A percentile compares a stretch with the other conserved stretches of the same genome.
These are phyloP conservation scores for Drosophila melanocephala DNA, from an alignment of 2,888 invertebrate species.

Conservation along the genomic window DNA sequence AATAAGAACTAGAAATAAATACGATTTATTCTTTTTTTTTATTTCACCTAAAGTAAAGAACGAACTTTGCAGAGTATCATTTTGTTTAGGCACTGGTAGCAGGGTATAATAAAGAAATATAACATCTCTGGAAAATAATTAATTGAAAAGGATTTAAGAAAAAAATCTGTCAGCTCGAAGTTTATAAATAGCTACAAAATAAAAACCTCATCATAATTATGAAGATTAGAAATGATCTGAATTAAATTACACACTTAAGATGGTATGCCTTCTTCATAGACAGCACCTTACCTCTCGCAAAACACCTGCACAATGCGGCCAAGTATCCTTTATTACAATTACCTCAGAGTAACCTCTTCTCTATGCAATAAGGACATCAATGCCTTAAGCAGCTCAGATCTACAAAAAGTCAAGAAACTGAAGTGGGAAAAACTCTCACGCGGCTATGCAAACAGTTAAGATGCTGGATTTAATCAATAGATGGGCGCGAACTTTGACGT, in stretches of 20 bases:
- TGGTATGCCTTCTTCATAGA: not conserved
- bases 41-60: not conserved
- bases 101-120: not conserved
- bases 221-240: constrained; percentile 8
- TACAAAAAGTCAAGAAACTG: constrained; percentile 44
- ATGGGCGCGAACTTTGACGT: constrained; percentile 65
- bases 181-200: not conserved
- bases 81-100: not conserved
- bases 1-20: not conserved
- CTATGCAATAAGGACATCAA: constrained; percentile 48
- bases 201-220: not conserved
- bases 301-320: constrained; percentile 22
- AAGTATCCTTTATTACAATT: not conserved
- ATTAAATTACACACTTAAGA: constrained; percentile 15
- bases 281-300: not conserved
- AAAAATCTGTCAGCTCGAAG: not conserved
- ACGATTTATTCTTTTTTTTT: not conserved
- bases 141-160: not conserved
- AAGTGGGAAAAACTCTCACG: constrained; percentile 43
- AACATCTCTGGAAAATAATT: not conserved
- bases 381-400: constrained; percentile 50
- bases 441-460: constrained; percentile 49
- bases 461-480: constrained; percentile 31
- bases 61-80: not conserved
- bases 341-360: not conserved